A percentile compares a stretch with the other conserved stretches of the same genome.
phyloP scores from a whole-genome alignment of 2,113 vertebrate species.

The Limnothrissa miodon region DNA sequence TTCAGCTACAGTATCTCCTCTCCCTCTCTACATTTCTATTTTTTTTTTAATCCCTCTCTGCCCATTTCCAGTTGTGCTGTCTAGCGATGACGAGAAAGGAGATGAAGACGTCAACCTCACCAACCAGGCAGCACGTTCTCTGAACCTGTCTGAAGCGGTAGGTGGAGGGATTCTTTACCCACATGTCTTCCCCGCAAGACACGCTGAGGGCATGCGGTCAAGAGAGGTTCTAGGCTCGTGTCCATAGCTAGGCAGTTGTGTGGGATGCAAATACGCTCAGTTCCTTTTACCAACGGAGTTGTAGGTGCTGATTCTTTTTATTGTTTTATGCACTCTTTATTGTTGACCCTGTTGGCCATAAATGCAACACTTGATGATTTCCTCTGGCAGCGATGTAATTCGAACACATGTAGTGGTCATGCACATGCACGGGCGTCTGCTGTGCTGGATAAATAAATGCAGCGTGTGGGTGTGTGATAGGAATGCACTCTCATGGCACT shows the following conservation, averaged over 20 bases:
- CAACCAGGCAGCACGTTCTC: background rate
- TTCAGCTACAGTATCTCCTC: background rate
- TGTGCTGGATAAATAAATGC: background rate
- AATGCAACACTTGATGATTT: background rate
- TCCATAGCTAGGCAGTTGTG: background rate
- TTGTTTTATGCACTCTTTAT: background rate
- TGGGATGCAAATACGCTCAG: background rate
- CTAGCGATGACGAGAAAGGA: constrained; percentile 64
- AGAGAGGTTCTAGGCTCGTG: no score
- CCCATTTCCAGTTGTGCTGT: constrained; percentile 64
- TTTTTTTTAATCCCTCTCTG: background rate
- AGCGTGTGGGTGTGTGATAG: background rate
- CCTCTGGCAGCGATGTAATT: background rate
- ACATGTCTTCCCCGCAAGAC: background rate
- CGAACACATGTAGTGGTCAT: background rate
- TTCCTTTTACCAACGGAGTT: background rate
- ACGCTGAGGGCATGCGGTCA: background rate
- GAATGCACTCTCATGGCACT: background rate
- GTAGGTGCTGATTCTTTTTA: background rate
- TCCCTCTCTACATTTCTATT: background rate
- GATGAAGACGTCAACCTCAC: constrained; percentile 6
- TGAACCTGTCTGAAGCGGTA: constrained; percentile 16
- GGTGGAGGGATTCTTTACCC: background rate
- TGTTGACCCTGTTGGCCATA: background rate
- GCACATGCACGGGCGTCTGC: background rate